Conservation (phyloP, 1,140 invertebrate genomes). For the Pseudomyrmex pallidus region DNA sequence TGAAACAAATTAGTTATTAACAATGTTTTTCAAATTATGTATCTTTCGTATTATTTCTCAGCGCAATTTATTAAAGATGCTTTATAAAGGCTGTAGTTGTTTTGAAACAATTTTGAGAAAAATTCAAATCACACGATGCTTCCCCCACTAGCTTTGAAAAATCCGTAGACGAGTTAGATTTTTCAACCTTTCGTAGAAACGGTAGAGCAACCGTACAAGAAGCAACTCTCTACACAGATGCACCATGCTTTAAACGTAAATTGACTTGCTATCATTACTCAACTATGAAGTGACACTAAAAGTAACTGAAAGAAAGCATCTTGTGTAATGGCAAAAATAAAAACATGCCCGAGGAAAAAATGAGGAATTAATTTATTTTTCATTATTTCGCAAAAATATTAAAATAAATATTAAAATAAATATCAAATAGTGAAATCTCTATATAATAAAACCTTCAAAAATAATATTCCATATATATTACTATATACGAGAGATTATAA, state of each 20-base stretch:
- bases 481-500: neutral
- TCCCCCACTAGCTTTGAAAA: conserved; percentile 3
- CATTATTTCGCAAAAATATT: neutral
- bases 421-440: too few species aligned
- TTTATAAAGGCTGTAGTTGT: conserved; percentile 25
- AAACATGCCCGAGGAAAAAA: neutral
- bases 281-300: neutral
- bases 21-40: neutral
- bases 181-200: conserved; percentile 46
- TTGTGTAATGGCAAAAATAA: conserved; percentile 25
- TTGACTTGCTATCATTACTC: conserved; percentile 2
- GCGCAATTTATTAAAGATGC: too few species aligned
- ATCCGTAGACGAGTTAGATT: conserved; percentile 29
- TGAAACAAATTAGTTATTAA: neutral
- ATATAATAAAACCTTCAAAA: too few species aligned
- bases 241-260: conserved; percentile 26
- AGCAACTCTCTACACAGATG: neutral
- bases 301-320: conserved; percentile 11
- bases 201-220: conserved; percentile 33
- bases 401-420: conserved; percentile 14
- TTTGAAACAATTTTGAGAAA: neutral
- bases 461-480: too few species aligned
- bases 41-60: too few species aligned
- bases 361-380: conserved; percentile 12
- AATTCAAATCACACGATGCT: conserved; percentile 46